Evolutionary conservation across 2,888 invertebrate species (phyloP).

Genomic region (Villa cingulata): DNA sequence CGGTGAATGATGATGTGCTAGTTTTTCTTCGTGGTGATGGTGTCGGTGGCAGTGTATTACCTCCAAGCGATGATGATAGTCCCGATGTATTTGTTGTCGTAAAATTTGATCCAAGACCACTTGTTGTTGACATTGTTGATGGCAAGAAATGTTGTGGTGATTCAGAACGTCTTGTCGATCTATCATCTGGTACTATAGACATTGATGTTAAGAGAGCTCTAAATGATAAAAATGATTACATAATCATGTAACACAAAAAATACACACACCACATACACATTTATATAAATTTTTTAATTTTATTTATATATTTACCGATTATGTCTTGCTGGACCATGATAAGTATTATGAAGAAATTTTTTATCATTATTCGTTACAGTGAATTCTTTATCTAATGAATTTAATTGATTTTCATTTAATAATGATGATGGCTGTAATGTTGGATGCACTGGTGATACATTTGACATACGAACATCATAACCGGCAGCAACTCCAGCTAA

Average conservation of each 20-base stretch:
- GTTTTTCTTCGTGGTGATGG: slow-evolving; percentile 61
- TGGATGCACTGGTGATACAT: slow-evolving; percentile 71
- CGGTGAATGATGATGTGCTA: slow-evolving; percentile 55
- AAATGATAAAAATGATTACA: neutral
- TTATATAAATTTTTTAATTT: too few species aligned
- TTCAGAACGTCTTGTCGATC: slow-evolving; percentile 57
- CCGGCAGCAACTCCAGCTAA: slow-evolving; percentile 84
- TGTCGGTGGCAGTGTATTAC: slow-evolving; percentile 42
- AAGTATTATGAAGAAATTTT: slow-evolving; percentile 61
- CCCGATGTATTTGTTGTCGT: slow-evolving; percentile 31
- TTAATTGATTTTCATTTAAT: slow-evolving; percentile 19
- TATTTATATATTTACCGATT: slow-evolving; percentile 45
- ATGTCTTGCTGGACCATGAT: slow-evolving; percentile 74
- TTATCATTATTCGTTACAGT: slow-evolving; percentile 21
- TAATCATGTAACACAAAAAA: neutral
- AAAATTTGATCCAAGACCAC: slow-evolving; percentile 41
- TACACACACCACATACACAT: neutral
- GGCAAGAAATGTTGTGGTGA: slow-evolving; percentile 54
- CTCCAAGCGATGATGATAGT: slow-evolving; percentile 31
- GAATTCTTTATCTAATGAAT: slow-evolving; percentile 16
- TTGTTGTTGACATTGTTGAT: slow-evolving; percentile 42
- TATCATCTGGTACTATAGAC: slow-evolving; percentile 29
- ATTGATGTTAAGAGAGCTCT: slow-evolving; percentile 25
- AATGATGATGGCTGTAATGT: slow-evolving; percentile 58
- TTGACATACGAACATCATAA: slow-evolving; percentile 81